These are phyloP conservation scores for human DNA, from an alignment of 2,113 vertebrate species.

Conservation along the genomic window DNA sequence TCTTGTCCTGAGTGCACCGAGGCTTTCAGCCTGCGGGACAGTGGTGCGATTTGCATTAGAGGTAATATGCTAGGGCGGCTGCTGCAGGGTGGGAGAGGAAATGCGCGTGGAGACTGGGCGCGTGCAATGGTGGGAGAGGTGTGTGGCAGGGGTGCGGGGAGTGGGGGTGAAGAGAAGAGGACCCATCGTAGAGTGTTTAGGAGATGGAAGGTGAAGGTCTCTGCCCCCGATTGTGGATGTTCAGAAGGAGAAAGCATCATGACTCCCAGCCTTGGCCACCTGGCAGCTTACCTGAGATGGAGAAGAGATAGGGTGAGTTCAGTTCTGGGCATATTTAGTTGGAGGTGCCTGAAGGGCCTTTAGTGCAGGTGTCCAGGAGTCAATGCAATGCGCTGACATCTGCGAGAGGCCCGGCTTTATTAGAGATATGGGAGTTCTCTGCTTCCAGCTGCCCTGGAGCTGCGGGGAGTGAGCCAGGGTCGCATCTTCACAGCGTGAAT, in stretches of 20 bases:
- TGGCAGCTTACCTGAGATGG: not conserved
- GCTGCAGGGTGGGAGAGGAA: not conserved
- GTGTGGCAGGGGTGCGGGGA: not conserved
- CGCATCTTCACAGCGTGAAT: fast-evolving
- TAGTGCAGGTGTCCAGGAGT: not conserved
- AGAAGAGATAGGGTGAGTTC: not conserved
- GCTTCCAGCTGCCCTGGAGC: not conserved
- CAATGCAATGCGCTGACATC: not conserved
- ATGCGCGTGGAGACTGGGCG: not conserved
- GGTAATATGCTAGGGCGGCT: not conserved
- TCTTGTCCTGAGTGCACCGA: not conserved
- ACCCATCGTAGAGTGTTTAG: no score
- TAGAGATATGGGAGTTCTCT: not conserved
- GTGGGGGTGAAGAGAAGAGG: not conserved
- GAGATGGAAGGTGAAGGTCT: fast-evolving
- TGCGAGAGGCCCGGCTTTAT: not conserved
- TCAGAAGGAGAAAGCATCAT: not conserved
- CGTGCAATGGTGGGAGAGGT: not conserved
- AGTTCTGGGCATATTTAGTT: not conserved
- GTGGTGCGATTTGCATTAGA: not conserved
- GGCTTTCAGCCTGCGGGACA: not conserved
- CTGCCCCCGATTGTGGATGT: not conserved
- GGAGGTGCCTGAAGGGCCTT: not conserved
- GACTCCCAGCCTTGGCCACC: not conserved
- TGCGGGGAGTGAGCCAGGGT: no score